Base-by-base conservation (phyloP, 2,888 invertebrate genomes). In the Dimorphilus gyrociliatus region DNA sequence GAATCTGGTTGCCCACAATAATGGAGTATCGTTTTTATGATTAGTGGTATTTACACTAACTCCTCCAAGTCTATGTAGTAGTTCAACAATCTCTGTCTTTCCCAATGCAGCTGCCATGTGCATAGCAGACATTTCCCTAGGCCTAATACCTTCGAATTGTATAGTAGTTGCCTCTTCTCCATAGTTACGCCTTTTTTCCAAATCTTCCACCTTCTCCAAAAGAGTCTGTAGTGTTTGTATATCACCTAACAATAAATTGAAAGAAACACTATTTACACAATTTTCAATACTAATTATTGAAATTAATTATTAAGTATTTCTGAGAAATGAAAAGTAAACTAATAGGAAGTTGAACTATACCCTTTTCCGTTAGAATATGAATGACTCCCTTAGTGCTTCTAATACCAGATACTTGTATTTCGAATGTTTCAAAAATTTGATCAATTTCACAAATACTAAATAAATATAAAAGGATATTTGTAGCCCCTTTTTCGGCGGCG, bases 101-200 rank as follows among this genome's bases (percentile, higher is more conserved):
- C 44, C 44, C 10, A 34, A 25, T 27, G 39, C 19, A 3, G 45
- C 43, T 12, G 46, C 44, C 7, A 46, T 36, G 32, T 47, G 46
- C 12, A 46, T 39, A 23, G 35, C 25, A 3, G 38, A 19, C 3
- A 46, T 32, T 18, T 39, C 34, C 3, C 46, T 30, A 10, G 46
- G 55, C 34, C 57, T 40, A 38, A 59, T 55, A 16, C 56, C 56
- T 23, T 40, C 40, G 26, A 53, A 46, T 25, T 53, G 48, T 21
- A 33, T 35, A 3, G 45, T 46, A 2, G 48, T 50, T 36, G 50
- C 50, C 16, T 41, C n/a, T n/a, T n/a, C n/a, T n/a, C n/a, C n/a
- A n/a, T n/a, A n/a, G n/a, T n/a, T n/a, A n/a, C n/a, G n/a, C n/a
- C n/a, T n/a, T n/a, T n/a, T n/a, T n/a, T n/a, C n/a, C n/a, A n/a